Evolutionary conservation across 2,113 vertebrate genomes (phyloP).

Genomic region (Spea bombifrons): DNA sequence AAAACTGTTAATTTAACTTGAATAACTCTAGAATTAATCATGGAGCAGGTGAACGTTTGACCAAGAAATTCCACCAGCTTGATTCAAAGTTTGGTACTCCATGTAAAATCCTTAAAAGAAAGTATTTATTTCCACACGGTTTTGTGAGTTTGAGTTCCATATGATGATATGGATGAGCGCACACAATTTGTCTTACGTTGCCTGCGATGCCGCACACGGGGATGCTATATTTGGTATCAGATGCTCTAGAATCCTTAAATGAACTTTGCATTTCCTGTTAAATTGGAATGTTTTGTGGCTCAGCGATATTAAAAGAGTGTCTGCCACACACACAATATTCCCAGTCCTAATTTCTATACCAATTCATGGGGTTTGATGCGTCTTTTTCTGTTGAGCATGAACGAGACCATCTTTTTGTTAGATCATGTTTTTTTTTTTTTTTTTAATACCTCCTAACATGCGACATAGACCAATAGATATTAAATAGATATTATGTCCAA

Average conservation of each 20-base stretch:
- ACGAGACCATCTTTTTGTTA: too few relatives aligned
- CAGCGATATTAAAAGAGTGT: too few relatives aligned
- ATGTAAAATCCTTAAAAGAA: not conserved
- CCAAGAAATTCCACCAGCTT: conserved; percentile 1
- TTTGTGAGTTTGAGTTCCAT: not conserved
- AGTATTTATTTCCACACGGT: not conserved
- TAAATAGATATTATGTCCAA: too few relatives aligned
- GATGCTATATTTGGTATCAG: conserved; percentile 4
- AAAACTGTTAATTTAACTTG: not conserved
- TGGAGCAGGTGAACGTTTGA: not conserved
- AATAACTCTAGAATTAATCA: not conserved
- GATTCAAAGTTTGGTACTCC: not conserved
- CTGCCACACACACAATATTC: too few relatives aligned
- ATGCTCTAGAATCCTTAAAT: conserved; percentile 8
- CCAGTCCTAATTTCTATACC: too few relatives aligned
- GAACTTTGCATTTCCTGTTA: not conserved
- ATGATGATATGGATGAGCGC: not conserved
- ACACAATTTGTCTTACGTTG: conserved; percentile 1
- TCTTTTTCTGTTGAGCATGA: too few relatives aligned
- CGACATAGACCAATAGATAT: too few relatives aligned
- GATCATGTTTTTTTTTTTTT: too few relatives aligned
- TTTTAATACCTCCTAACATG: too few relatives aligned
- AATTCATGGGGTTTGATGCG: too few relatives aligned
- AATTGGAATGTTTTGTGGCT: too few relatives aligned
- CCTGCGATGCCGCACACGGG: not conserved